These are phyloP conservation scores for Amiota communis DNA, from an alignment of 2,888 invertebrate genomes.

Conservation along the genomic window DNA sequence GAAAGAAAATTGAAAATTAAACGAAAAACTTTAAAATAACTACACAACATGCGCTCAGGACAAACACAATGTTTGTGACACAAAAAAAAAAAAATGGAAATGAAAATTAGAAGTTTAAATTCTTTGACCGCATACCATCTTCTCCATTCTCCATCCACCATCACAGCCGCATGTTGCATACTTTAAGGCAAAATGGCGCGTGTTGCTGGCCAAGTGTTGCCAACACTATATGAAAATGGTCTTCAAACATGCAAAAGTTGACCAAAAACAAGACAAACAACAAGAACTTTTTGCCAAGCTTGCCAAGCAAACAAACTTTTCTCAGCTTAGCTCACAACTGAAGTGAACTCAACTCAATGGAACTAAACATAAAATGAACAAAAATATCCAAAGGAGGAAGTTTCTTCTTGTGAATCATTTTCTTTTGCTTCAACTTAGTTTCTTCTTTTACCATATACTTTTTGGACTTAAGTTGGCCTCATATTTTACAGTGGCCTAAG, in stretches of 20 bases:
- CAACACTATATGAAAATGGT: slow-evolving; percentile 63
- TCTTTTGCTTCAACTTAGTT: neutral
- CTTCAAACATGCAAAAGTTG: slow-evolving; percentile 64
- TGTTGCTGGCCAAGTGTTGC: slow-evolving; percentile 56
- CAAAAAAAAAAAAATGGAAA: neutral
- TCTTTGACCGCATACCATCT: neutral
- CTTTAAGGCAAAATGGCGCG: slow-evolving; percentile 1
- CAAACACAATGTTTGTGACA: neutral
- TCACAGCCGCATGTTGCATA: neutral
- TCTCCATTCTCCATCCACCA: too few relatives aligned
- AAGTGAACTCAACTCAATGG: neutral
- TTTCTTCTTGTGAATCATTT: neutral
- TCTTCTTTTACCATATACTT: neutral
- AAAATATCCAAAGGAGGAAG: neutral
- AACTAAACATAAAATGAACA: too few relatives aligned
- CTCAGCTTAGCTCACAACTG: neutral
- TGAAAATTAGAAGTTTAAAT: slow-evolving; percentile 12
- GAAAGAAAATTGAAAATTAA: slow-evolving; percentile 66
- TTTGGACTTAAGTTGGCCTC: slow-evolving; percentile 35
- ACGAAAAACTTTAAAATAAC: slow-evolving; percentile 67
- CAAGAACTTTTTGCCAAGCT: slow-evolving; percentile 12
- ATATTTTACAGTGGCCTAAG: slow-evolving; percentile 56
- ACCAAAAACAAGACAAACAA: slow-evolving; percentile 42
- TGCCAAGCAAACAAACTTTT: neutral
- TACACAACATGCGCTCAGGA: slow-evolving; percentile 40